phyloP scores from a whole-genome alignment of 1,140 invertebrate species.

The Pseudomyrmex dendroicus region DNA sequence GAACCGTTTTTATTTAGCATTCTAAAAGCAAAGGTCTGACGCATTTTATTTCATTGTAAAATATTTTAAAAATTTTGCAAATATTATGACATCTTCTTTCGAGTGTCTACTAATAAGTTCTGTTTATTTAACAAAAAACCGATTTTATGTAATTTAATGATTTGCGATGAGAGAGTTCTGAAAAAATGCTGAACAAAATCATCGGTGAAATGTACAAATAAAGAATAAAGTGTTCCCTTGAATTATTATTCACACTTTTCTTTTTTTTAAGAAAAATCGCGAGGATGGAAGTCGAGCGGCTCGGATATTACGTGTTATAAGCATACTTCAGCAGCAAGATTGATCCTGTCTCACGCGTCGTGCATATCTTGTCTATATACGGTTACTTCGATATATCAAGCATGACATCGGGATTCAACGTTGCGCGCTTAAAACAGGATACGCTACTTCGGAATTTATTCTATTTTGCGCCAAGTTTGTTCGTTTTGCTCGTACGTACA shows the following conservation, averaged over 20 bases:
- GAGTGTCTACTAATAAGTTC: background rate
- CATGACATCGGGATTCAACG: conserved; percentile 37
- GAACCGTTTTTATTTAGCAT: no score
- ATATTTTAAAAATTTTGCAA: no score
- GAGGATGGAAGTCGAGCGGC: background rate
- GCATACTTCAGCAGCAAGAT: conserved; percentile 5
- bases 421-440: conserved; percentile 4
- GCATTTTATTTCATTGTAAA: no score
- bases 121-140: no score
- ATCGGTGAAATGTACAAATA: no score
- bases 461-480: conserved; percentile 28
- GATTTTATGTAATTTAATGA: no score
- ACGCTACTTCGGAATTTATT: conserved; percentile 29
- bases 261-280: background rate
- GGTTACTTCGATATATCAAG: conserved; percentile 23
- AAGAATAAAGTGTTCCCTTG: background rate
- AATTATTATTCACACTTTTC: background rate
- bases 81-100: no score
- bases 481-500: background rate
- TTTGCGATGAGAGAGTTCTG: no score
- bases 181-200: background rate
- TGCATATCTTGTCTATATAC: conserved; percentile 19
- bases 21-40: no score
- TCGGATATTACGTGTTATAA: conserved; percentile 7
- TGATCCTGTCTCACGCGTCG: conserved; percentile 42